Evolutionary conservation across 2,888 invertebrate genomes (phyloP).

Genomic region (Lottia gigantea): DNA sequence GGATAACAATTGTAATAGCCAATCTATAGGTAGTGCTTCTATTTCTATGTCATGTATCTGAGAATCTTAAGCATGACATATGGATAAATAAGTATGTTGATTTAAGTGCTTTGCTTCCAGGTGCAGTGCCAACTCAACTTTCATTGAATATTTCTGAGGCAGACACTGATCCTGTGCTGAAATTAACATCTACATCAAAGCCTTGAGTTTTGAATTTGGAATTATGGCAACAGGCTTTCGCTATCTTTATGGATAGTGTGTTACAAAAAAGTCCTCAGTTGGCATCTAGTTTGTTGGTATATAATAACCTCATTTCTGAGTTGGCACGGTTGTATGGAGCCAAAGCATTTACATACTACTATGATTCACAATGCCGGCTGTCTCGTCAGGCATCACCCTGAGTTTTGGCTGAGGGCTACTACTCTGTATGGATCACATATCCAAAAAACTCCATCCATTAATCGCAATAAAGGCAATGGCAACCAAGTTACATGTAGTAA

Average conservation of each 20-base stretch:
- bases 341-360: background rate
- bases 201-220: background rate
- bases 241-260: background rate
- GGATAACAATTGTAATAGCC: too few relatives aligned
- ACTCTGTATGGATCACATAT: background rate
- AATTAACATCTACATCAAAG: background rate
- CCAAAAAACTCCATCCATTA: too few relatives aligned
- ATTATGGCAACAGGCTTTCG: background rate
- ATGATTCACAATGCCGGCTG: background rate
- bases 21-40: too few relatives aligned
- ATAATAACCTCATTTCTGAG: background rate
- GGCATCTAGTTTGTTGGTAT: background rate
- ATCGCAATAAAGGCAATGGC: too few relatives aligned
- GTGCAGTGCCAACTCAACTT: background rate
- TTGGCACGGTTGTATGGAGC: background rate
- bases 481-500: too few relatives aligned
- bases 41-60: too few relatives aligned
- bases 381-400: background rate
- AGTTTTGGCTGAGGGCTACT: background rate
- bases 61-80: too few relatives aligned
- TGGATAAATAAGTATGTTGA: too few relatives aligned
- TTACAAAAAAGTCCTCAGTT: background rate
- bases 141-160: background rate
- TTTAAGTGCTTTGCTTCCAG: background rate
- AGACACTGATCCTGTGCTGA: background rate